A percentile compares a stretch with the other conserved stretches of the same genome.
phyloP scores from a whole-genome alignment of 2,113 vertebrate genomes.

The Rhinopomastus cyanomelas region DNA sequence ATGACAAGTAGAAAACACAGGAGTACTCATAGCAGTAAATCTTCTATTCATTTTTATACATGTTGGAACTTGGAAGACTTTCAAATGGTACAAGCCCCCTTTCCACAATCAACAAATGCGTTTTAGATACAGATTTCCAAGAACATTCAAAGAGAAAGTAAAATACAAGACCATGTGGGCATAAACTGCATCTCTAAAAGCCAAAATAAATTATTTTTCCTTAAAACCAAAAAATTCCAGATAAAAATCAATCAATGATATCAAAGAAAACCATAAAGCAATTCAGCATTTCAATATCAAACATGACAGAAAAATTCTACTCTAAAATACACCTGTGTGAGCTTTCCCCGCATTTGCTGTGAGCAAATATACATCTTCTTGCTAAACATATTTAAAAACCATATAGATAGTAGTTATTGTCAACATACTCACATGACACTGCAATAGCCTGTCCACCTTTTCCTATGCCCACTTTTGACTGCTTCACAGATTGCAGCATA shows the following conservation, averaged over 20 bases:
- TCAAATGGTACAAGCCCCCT: not conserved
- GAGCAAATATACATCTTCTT: not conserved
- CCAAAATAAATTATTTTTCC: not conserved
- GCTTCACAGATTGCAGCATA: not conserved
- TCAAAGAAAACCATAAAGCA: not conserved
- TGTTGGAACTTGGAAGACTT: not conserved
- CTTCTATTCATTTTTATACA: not conserved
- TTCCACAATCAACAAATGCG: not conserved
- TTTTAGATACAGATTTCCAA: not conserved
- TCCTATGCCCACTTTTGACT: not conserved
- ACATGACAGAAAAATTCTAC: not conserved
- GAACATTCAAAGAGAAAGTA: not conserved
- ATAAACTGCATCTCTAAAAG: not conserved
- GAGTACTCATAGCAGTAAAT: not conserved
- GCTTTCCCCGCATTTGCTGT: not conserved
- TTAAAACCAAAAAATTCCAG: not conserved
- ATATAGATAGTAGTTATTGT: not conserved
- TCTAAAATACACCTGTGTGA: not conserved
- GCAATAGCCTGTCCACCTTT: not conserved
- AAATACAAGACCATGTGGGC: not conserved
- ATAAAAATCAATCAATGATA: not conserved
- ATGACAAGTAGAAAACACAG: accelerated
- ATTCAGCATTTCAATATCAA: not conserved
- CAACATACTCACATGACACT: not conserved
- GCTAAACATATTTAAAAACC: not conserved